phyloP scores from a whole-genome alignment of 2,113 vertebrate genomes.

The Himantopus leucocephalus region DNA sequence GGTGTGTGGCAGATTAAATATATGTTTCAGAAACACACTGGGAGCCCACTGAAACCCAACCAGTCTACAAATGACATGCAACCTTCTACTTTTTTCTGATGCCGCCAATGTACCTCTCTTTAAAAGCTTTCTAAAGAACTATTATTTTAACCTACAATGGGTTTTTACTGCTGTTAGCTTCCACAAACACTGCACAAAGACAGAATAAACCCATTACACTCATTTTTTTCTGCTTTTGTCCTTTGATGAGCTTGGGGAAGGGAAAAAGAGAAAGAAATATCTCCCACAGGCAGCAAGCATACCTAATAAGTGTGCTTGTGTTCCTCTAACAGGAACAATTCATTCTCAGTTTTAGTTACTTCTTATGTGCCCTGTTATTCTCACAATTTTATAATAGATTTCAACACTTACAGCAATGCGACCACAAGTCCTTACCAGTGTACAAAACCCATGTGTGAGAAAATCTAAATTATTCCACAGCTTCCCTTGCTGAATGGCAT shows the following conservation, averaged over 20 bases:
- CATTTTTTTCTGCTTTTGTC: neutral
- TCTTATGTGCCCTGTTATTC: neutral
- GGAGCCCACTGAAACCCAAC: neutral
- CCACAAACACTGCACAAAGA: neutral
- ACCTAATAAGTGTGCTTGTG: neutral
- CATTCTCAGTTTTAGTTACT: neutral
- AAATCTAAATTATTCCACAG: conserved; percentile 50
- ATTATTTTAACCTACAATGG: neutral
- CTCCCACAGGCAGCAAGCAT: neutral
- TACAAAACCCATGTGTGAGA: neutral
- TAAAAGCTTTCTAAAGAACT: conserved; percentile 2
- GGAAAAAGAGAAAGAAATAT: neutral
- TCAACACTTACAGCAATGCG: neutral
- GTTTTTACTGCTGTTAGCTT: neutral
- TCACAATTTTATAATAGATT: neutral
- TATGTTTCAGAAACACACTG: neutral
- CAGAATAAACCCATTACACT: neutral
- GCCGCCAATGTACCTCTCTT: neutral
- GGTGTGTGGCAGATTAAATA: neutral
- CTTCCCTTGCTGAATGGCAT: conserved; percentile 23
- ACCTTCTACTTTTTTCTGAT: neutral
- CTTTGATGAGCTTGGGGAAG: neutral
- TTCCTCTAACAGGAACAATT: neutral
- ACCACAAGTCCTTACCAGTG: neutral
- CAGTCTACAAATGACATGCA: neutral